These are phyloP conservation scores for Globia sparganii DNA, from an alignment of 2,888 invertebrate genomes.

Conservation along the genomic window DNA sequence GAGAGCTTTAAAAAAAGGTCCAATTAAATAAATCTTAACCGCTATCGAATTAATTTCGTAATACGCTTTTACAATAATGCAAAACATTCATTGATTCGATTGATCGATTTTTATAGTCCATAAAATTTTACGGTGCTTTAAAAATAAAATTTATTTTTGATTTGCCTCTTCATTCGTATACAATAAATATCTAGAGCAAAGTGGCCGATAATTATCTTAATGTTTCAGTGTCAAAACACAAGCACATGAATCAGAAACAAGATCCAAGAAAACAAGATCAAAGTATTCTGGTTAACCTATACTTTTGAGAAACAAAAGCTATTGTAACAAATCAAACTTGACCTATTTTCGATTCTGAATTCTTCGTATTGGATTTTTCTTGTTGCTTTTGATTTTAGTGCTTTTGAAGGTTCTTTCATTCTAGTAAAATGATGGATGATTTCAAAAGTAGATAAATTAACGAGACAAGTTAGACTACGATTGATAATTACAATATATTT, in stretches of 20 bases:
- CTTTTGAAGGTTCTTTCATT: neutral
- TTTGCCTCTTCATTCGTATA: conserved; percentile 23
- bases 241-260: conserved; percentile 47
- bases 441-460: neutral
- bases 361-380: conserved; percentile 19
- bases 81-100: conserved; percentile 15
- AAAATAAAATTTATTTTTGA: conserved; percentile 21
- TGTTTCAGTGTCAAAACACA: conserved; percentile 43
- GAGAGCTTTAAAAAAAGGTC: neutral
- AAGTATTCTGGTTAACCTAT: conserved; percentile 16
- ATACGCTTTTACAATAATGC: neutral
- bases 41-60: neutral
- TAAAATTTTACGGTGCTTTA: conserved; percentile 38
- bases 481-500: neutral
- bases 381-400: conserved; percentile 8
- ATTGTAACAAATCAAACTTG: conserved; percentile 5
- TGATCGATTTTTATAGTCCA: conserved; percentile 20
- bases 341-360: conserved; percentile 34
- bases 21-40: neutral
- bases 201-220: conserved; percentile 40
- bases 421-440: neutral
- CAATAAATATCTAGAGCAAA: conserved; percentile 34
- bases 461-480: neutral
- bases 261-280: conserved; percentile 49
- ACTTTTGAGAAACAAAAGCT: neutral